phyloP scores from a whole-genome alignment of 2,113 vertebrate species.

The Kryptolebias marmoratus region DNA sequence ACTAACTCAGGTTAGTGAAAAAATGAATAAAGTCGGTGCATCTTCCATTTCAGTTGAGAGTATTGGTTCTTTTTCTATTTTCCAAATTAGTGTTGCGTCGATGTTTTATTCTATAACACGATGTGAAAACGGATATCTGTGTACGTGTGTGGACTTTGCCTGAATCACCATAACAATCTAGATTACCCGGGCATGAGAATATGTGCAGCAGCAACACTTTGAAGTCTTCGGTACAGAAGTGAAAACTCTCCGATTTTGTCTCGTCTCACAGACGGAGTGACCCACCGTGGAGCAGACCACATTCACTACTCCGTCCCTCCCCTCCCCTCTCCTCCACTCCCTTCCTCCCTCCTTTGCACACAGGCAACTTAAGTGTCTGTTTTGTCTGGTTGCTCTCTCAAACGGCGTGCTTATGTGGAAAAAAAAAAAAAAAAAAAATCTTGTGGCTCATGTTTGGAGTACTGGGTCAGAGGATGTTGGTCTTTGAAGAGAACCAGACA shows the following conservation, averaged over 20 bases:
- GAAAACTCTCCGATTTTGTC: slow-evolving; percentile 64
- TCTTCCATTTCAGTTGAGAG: no score
- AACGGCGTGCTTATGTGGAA: slow-evolving; percentile 75
- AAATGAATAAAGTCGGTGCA: no score
- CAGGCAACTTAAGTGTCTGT: slow-evolving; percentile 89
- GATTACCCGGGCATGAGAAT: slow-evolving; percentile 30
- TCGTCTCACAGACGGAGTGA: slow-evolving; percentile 66
- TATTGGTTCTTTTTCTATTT: no score
- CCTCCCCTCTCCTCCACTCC: slow-evolving; percentile 49
- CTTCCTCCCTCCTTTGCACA: slow-evolving; percentile 54
- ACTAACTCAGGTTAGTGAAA: no score
- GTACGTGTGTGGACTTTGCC: neutral
- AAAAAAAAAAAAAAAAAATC: slow-evolving; percentile 79
- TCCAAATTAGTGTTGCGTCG: no score
- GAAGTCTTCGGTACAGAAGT: slow-evolving; percentile 53
- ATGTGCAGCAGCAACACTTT: slow-evolving; percentile 57
- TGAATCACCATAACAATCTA: slow-evolving; percentile 19
- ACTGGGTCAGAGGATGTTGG: slow-evolving; percentile 87
- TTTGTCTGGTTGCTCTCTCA: slow-evolving; percentile 88
- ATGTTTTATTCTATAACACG: no score
- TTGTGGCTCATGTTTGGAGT: slow-evolving; percentile 85
- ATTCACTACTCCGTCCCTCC: slow-evolving; percentile 65
- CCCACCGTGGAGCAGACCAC: slow-evolving; percentile 74
- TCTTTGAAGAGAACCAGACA: slow-evolving; percentile 85
- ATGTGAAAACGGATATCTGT: no score